Evolutionary conservation across 2,888 invertebrate genomes (phyloP).

Genomic region (Oithona nana): DNA sequence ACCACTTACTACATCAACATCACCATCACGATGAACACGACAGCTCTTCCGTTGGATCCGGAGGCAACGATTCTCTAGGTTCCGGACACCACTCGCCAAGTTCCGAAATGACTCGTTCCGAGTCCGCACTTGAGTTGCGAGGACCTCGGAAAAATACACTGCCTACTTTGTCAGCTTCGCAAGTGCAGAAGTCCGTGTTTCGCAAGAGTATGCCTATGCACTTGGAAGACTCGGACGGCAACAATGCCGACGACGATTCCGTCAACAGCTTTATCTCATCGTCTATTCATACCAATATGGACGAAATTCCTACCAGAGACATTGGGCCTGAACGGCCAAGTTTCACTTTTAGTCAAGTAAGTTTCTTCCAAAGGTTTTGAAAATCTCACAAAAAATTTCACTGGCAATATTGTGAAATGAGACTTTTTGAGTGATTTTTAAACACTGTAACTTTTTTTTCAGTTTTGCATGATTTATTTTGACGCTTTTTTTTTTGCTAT

Average conservation of each 20-base stretch:
- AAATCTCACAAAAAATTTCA: no score
- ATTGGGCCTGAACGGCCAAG: constrained; percentile 18
- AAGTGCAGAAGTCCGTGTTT: not conserved
- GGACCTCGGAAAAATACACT: not conserved
- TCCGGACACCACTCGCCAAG: constrained; percentile 17
- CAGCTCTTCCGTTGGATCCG: constrained; percentile 21
- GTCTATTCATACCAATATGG: constrained; percentile 13
- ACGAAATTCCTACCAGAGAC: constrained; percentile 19
- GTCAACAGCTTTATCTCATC: constrained; percentile 6
- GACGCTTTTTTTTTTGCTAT: not conserved
- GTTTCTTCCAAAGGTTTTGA: not conserved
- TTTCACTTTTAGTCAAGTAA: not conserved
- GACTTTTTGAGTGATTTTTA: not conserved
- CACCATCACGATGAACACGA: constrained; percentile 16
- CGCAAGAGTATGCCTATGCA: not conserved
- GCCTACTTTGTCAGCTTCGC: not conserved
- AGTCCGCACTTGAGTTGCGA: not conserved
- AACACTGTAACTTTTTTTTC: not conserved
- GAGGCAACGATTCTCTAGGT: constrained; percentile 18
- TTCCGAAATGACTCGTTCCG: not conserved
- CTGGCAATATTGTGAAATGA: no score
- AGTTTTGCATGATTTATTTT: not conserved
- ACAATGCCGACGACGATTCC: constrained; percentile 1
- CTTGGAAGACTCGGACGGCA: not conserved
- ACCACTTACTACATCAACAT: no score